A percentile compares a stretch with the other conserved stretches of the same genome.
These are phyloP conservation scores for Acanthis flammea DNA, from an alignment of 2,797 vertebrate genomes.

Conservation along the genomic window DNA sequence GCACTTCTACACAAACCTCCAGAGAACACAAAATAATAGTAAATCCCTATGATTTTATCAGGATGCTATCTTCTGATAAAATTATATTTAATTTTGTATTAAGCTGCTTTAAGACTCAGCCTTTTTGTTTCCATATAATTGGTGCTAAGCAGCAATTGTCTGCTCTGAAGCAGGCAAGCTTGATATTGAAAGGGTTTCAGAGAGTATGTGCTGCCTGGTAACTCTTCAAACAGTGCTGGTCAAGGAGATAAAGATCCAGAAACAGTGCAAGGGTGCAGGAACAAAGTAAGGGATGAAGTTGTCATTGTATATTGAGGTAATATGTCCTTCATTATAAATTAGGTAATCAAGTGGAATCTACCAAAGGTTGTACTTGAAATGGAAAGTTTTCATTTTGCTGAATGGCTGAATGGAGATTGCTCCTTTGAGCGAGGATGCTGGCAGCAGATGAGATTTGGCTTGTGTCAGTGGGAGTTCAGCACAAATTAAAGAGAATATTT, in stretches of 20 bases:
- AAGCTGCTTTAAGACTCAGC: constrained; percentile 11
- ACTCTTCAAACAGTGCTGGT: neutral
- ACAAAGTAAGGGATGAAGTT: neutral
- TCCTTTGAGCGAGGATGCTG: neutral
- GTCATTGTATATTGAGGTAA: neutral
- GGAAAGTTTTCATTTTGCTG: neutral
- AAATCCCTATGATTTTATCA: neutral
- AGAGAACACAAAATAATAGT: neutral
- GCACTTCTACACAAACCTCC: neutral
- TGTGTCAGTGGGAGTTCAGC: neutral
- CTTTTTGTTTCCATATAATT: constrained; percentile 45
- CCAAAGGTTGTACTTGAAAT: neutral
- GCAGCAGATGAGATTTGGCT: neutral
- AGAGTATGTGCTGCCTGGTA: neutral
- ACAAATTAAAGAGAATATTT: neutral
- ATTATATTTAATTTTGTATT: constrained; percentile 2
- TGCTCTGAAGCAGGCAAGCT: neutral
- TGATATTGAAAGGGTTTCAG: constrained; percentile 17
- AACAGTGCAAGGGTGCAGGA: neutral
- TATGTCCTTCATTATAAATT: neutral
- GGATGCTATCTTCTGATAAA: constrained; percentile 7
- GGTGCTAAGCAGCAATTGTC: neutral
- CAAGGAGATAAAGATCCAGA: neutral
- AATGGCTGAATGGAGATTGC: neutral
- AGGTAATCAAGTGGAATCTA: neutral